These are phyloP conservation scores for Halcyon chelicuti DNA, from an alignment of 2,797 vertebrate species.

Conservation along the genomic window DNA sequence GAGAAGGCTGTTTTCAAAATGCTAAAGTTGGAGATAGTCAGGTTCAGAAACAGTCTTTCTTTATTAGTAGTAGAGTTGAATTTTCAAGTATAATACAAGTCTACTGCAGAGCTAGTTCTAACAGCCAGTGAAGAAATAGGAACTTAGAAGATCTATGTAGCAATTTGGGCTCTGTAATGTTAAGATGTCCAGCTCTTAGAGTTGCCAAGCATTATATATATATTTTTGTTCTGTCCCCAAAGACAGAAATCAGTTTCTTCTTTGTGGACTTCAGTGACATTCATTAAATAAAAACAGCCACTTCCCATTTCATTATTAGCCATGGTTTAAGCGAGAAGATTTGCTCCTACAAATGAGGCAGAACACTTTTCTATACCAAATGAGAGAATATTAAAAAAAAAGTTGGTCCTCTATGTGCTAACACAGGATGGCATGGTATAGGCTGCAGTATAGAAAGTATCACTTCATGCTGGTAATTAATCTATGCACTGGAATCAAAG, in stretches of 20 bases:
- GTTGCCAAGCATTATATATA: not conserved
- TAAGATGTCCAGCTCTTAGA: not conserved
- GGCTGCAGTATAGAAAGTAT: not conserved
- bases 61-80: no score
- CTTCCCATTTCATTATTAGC: not conserved
- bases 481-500: not conserved
- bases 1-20: no score
- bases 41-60: no score
- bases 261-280: not conserved
- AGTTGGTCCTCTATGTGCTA: not conserved
- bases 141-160: not conserved
- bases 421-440: not conserved
- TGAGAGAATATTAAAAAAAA: not conserved
- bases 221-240: not conserved
- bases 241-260: not conserved
- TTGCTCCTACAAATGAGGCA: not conserved
- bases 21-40: no score
- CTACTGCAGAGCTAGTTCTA: no score
- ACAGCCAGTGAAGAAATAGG: not conserved
- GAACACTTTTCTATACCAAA: not conserved
- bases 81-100: no score
- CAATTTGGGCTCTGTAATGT: not conserved
- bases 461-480: not conserved
- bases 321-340: not conserved
- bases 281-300: not conserved